A percentile compares a stretch with the other conserved stretches of the same genome.
phyloP scores from a whole-genome alignment of 2,888 invertebrate genomes.

The Falcaria lacertinaria region DNA sequence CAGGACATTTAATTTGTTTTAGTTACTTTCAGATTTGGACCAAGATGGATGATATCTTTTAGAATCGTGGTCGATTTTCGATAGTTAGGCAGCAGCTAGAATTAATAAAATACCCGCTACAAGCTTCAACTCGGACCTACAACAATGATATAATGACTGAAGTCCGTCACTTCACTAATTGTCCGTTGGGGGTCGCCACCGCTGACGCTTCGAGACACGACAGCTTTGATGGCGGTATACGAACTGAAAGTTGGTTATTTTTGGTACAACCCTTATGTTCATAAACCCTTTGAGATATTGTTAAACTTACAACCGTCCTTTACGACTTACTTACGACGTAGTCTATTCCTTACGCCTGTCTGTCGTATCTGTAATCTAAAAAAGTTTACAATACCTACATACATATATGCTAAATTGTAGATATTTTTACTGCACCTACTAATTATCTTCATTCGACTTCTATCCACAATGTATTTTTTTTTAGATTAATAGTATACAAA shows the following conservation, averaged over 20 bases:
- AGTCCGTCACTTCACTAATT: slow-evolving; percentile 23
- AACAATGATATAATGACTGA: slow-evolving; percentile 6
- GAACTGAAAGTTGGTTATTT: slow-evolving; percentile 1
- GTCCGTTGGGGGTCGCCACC: slow-evolving; percentile 14
- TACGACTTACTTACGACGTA: background rate
- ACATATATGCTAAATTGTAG: too few relatives aligned
- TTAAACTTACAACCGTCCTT: background rate
- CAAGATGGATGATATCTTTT: too few relatives aligned
- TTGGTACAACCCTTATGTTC: background rate
- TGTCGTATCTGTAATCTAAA: too few relatives aligned
- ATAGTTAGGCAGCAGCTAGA: too few relatives aligned
- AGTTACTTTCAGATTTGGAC: too few relatives aligned
- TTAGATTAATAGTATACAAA: too few relatives aligned
- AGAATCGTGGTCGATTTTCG: too few relatives aligned
- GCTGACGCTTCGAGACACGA: background rate
- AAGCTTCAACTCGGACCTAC: background rate
- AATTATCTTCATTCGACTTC: too few relatives aligned
- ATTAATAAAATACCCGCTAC: background rate
- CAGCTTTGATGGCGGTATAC: background rate
- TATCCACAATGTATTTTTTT: too few relatives aligned
- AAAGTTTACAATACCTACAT: too few relatives aligned
- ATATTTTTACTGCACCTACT: too few relatives aligned
- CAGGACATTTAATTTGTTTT: too few relatives aligned
- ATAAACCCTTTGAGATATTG: background rate
- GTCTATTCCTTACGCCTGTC: background rate